Evolutionary conservation across 2,113 vertebrate genomes (phyloP), one percentile per base, ranked within the genome.

Genomic region (Rhynchomys soricoides): DNA sequence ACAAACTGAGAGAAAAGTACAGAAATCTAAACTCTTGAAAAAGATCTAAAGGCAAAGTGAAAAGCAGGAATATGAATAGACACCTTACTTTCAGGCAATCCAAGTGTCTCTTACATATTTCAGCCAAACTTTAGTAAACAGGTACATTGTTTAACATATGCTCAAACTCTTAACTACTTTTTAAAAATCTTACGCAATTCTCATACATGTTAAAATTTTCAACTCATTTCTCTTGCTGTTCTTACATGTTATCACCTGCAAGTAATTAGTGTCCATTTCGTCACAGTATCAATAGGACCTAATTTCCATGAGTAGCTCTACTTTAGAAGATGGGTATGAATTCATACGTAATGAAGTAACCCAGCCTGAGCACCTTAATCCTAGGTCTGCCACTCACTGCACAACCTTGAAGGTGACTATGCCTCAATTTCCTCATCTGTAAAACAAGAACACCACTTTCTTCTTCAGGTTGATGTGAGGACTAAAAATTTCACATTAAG

Each of bases 1-100:
- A 64, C 21, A 97, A 86, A 92, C 43, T n/a, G 43, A 3, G 68
- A 52, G 15, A 68, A 93, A 86, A 93, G 71, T 75, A 87, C 57
- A 93, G 17, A 89, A n/a, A 64, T 26, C 3, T 37, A 75, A 75
- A 91, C 93, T 50, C 90, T 52, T 90, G 73, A 90, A 86, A 66
- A 89, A 75, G 70, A 91, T 22, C 48, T 89, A 79, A 2, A 48
- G n/a, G 1, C 29, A 26, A 93, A 86, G 22, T 86, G 55, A 83
- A 86, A 83, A 59, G 31, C 1, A 10, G 55, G 43, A 57, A n/a
- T 50, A 77, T 3, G 3, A 71, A 86, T 37, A 24, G 22, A 6
- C 21, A 68, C 52, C 31, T 45, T 40, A 86, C 57, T 89, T 92
- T 15, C 66, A 62, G 34, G 79, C 89, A 93, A 91, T 66, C 59